Conservation (phyloP, 2,113 vertebrate species). For the Hucho hucho region DNA sequence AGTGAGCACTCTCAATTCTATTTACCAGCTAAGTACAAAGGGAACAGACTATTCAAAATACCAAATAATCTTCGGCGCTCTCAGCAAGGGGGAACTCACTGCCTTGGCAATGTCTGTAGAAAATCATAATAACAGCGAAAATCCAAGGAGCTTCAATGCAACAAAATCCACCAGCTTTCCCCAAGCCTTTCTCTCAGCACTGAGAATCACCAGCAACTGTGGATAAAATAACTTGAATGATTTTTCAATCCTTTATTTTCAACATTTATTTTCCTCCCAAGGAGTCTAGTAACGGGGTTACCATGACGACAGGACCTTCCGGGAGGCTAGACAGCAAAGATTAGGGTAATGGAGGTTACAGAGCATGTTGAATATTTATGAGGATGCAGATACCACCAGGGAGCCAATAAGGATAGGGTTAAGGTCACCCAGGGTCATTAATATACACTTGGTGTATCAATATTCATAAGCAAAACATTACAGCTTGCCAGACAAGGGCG, state of each 20-base stretch:
- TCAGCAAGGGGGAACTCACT: conserved; percentile 6
- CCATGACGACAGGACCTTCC: conserved; percentile 81
- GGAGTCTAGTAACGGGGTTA: conserved; percentile 78
- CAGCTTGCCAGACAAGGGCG: conserved; percentile 82
- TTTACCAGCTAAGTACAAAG: conserved; percentile 16
- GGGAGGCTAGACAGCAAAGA: conserved; percentile 84
- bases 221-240: conserved; percentile 48
- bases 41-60: conserved; percentile 22
- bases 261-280: conserved; percentile 60
- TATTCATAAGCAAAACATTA: conserved; percentile 86
- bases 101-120: conserved; percentile 13
- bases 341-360: conserved; percentile 87
- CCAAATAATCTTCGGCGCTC: conserved; percentile 18
- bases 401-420: conserved; percentile 86
- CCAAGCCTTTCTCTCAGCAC: neutral
- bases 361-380: conserved; percentile 83
- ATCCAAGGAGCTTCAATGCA: conserved; percentile 14
- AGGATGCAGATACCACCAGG: conserved; percentile 78
- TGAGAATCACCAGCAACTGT: neutral
- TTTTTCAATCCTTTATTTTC: conserved; percentile 61
- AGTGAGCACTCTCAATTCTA: conserved; percentile 17
- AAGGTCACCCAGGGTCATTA: conserved; percentile 83
- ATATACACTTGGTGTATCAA: conserved; percentile 85
- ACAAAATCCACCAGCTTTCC: neutral
- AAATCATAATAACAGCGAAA: neutral